phyloP scores from a whole-genome alignment of 2,797 vertebrate genomes.

The Acipenser oxyrinchus region DNA sequence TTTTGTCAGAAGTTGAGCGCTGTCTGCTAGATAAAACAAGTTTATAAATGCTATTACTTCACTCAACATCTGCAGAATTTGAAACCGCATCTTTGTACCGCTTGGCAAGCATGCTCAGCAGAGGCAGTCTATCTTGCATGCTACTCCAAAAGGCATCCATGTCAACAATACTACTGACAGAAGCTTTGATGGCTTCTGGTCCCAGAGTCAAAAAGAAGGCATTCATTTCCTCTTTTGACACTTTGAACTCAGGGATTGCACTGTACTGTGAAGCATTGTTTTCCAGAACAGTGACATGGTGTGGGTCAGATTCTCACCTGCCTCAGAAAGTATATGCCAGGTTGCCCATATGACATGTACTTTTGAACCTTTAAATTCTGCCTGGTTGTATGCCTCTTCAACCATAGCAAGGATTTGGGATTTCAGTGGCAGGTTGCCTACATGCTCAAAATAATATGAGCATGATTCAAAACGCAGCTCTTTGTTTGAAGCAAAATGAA shows the following conservation, averaged over 20 bases:
- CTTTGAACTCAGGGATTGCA: slow-evolving; percentile 17
- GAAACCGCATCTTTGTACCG: slow-evolving; percentile 15
- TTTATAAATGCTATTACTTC: slow-evolving; percentile 20
- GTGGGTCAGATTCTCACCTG: slow-evolving; percentile 17
- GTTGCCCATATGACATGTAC: slow-evolving; percentile 22
- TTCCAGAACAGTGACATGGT: slow-evolving; percentile 10
- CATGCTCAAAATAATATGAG: slow-evolving; percentile 10
- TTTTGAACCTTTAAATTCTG: slow-evolving; percentile 19
- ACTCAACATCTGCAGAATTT: slow-evolving; percentile 24
- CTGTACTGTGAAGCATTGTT: slow-evolving; percentile 15
- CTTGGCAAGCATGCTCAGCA: slow-evolving; percentile 10
- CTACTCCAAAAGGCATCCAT: slow-evolving; percentile 18
- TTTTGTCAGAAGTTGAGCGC: slow-evolving; percentile 15
- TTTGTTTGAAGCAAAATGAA: slow-evolving; percentile 21
- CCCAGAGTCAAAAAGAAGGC: slow-evolving; percentile 10
- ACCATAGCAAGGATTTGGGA: slow-evolving; percentile 8
- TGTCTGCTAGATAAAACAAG: slow-evolving; percentile 17
- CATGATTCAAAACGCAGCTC: slow-evolving; percentile 13
- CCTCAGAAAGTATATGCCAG: slow-evolving; percentile 11
- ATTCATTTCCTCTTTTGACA: slow-evolving; percentile 8
- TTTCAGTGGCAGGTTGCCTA: background rate
- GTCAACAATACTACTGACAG: slow-evolving; percentile 16
- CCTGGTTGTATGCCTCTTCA: slow-evolving; percentile 9
- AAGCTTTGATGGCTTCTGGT: slow-evolving; percentile 18
- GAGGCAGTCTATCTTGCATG: slow-evolving; percentile 14